A percentile compares a stretch with the other conserved stretches of the same genome.
These are phyloP conservation scores for Pseudoips prasinana DNA, from an alignment of 2,888 invertebrate species.

Conservation along the genomic window DNA sequence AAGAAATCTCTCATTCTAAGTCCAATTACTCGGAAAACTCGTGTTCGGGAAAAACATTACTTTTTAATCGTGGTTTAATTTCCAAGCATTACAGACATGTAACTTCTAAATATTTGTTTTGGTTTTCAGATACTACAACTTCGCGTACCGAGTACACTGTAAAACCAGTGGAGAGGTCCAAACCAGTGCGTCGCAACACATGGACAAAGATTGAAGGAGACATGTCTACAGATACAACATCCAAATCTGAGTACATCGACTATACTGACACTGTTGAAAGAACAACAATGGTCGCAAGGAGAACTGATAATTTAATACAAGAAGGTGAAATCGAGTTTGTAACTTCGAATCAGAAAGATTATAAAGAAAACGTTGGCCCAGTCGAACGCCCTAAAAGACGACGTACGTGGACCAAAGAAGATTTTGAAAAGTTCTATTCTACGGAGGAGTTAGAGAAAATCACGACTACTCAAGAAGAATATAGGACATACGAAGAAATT, in stretches of 20 bases:
- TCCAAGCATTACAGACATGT: too few species aligned
- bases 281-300: constrained; percentile 81
- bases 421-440: constrained; percentile 86
- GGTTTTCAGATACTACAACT: constrained; percentile 85
- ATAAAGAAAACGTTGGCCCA: constrained; percentile 79
- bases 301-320: constrained; percentile 85
- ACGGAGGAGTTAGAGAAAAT: constrained; percentile 78
- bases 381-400: constrained; percentile 83
- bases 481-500: constrained; percentile 82
- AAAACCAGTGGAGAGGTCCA: constrained; percentile 84
- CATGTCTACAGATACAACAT: constrained; percentile 86
- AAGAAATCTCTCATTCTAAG: too few species aligned
- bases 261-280: constrained; percentile 82
- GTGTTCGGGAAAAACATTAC: too few species aligned
- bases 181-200: constrained; percentile 86
- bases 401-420: constrained; percentile 88
- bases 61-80: too few species aligned
- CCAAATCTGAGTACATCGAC: constrained; percentile 85
- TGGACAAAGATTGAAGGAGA: constrained; percentile 91
- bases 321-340: constrained; percentile 87
- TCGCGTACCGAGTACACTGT: constrained; percentile 86
- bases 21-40: too few species aligned
- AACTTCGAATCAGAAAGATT: constrained; percentile 84
- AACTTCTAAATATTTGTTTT: too few species aligned
- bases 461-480: constrained; percentile 87